Evolutionary conservation across 1,140 invertebrate genomes (phyloP).

Genomic region (Sarcophaga bullata): DNA sequence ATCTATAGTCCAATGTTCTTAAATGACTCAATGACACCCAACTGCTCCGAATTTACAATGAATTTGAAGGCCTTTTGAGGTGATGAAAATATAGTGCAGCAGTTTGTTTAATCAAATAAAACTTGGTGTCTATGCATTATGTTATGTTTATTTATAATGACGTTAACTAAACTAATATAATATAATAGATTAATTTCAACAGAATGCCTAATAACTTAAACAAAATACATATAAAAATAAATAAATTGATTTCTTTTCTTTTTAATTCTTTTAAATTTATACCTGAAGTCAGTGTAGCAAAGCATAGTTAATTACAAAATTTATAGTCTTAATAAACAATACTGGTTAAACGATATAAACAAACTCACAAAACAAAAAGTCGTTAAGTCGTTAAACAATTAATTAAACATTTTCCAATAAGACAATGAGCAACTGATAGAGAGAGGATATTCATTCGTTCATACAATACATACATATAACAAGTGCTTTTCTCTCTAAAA

Average conservation of each 20-base stretch:
- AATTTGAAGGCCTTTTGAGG: too few species aligned
- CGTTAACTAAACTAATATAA: too few species aligned
- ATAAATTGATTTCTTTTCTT: neutral
- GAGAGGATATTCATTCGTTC: too few species aligned
- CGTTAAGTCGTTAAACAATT: neutral
- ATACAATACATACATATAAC: neutral
- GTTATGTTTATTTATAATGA: too few species aligned
- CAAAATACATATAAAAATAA: neutral
- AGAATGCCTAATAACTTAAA: neutral
- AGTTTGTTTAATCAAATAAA: constrained; percentile 6
- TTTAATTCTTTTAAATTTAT: neutral
- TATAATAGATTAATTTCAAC: constrained; percentile 1
- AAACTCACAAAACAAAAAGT: neutral
- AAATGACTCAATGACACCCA: too few species aligned
- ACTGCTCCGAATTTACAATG: too few species aligned
- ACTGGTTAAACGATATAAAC: neutral
- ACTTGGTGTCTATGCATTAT: neutral
- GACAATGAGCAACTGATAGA: neutral
- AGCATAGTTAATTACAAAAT: neutral
- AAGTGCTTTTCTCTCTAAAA: neutral
- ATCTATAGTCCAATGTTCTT: too few species aligned
- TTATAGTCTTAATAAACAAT: neutral
- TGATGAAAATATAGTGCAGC: too few species aligned
- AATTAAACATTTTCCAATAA: neutral
- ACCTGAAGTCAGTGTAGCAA: neutral